Evolutionary conservation across 2,888 invertebrate species (phyloP), one percentile per base, ranked within the genome.

Genomic region (Leptodirus hochenwartii): DNA sequence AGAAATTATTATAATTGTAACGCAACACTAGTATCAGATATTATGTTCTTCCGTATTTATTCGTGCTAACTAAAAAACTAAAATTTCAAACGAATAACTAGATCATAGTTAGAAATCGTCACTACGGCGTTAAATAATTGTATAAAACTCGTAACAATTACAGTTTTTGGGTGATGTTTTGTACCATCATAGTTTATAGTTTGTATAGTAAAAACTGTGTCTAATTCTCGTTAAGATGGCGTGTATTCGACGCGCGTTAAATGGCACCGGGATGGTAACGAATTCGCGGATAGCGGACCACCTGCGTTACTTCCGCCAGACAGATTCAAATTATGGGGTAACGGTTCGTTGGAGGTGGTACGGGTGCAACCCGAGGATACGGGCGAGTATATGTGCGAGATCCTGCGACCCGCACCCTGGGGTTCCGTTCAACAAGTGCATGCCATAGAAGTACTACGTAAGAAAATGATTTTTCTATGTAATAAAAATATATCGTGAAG

Each of bases 371-470:
- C 67, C 0, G 47, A 51, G 6, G 76, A 77, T 41, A 67, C 69
- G 0, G 76, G 72, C 1, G 63, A 67, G 39, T 77, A 77, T 41
- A 66, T 65, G 5, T 77, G 77, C 39, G 71, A 74, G 56, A 70
- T 70, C 1, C 47, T 69, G 9, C 56, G 75, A 12, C 62, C 67
- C 1, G 62, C 66, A 16, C 73, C 75, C 2, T 73, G 70, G 72
- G 66, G 67, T 2, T 62, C 69, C 1, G 64, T 76, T n/a, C 59
- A 64, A 22, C 81, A 81, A 50, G 62, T 66, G 2, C 79, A 82
- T 45, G 66, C 74, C 12, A 76, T 82, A 38, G 73, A 79, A 62
- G 82, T 82, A 3, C 66, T 78, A 49, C 73, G 78, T 77, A 54
- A 66, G 74, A 65, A 22, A 28, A 22, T 22, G 4, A 28, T 11